Conservation (phyloP, 2,888 invertebrate species). For the Cosmorhoe ocellata region DNA sequence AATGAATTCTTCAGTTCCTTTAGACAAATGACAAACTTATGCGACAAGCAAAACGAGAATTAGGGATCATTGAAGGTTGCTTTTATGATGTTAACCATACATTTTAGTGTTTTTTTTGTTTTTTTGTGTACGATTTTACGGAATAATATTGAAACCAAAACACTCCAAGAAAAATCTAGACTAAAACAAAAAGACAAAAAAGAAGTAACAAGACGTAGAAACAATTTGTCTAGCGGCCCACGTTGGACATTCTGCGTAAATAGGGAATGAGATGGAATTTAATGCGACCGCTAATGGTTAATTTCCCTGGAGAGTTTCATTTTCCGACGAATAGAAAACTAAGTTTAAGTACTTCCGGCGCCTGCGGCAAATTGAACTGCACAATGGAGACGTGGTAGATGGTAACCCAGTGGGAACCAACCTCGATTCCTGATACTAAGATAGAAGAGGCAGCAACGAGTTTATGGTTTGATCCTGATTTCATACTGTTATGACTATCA, state of each 20-base stretch:
- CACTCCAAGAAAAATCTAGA: too few relatives aligned
- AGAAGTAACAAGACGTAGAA: background rate
- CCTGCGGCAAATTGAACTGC: conserved; percentile 39
- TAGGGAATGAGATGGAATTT: conserved; percentile 65
- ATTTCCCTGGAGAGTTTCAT: conserved; percentile 71
- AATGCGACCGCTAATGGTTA: conserved; percentile 68
- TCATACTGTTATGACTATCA: too few relatives aligned
- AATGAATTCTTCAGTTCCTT: conserved; percentile 34
- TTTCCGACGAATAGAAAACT: conserved; percentile 55
- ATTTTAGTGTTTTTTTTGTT: too few relatives aligned
- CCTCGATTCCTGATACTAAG: background rate
- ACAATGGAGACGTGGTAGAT: conserved; percentile 1
- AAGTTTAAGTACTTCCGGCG: conserved; percentile 47
- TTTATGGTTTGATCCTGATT: too few relatives aligned
- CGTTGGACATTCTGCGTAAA: conserved; percentile 44
- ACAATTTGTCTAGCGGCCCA: conserved; percentile 2
- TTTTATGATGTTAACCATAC: too few relatives aligned
- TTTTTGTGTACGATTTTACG: too few relatives aligned
- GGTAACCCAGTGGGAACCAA: background rate
- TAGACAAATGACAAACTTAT: conserved; percentile 1
- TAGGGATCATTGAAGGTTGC: too few relatives aligned
- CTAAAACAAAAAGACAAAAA: background rate
- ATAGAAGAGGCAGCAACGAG: too few relatives aligned
- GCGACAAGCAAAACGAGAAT: background rate
- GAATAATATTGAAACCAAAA: too few relatives aligned